phyloP scores from a whole-genome alignment of 2,888 invertebrate species.

The Petrolisthes cinctipes region DNA sequence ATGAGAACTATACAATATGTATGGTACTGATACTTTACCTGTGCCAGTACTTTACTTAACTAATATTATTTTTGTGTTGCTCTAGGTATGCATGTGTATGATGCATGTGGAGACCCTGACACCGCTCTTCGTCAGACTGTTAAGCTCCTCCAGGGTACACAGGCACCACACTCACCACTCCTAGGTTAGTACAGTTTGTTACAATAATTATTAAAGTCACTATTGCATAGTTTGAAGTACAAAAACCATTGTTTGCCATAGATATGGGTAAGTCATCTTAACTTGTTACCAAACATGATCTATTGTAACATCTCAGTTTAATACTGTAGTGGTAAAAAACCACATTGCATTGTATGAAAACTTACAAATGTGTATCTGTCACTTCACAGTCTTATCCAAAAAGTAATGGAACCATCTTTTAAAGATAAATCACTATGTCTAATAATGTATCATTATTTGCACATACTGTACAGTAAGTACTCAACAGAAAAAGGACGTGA shows the following conservation, averaged over 20 bases:
- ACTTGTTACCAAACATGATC: too few relatives aligned
- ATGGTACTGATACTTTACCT: background rate
- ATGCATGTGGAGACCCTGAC: constrained; percentile 53
- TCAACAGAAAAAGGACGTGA: too few relatives aligned
- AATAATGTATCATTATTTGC: too few relatives aligned
- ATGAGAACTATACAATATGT: background rate
- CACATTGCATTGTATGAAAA: too few relatives aligned
- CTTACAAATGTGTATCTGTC: too few relatives aligned
- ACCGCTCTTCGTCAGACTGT: constrained; percentile 48
- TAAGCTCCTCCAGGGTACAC: constrained; percentile 44
- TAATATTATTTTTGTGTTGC: background rate
- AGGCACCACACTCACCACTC: constrained; percentile 40
- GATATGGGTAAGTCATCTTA: too few relatives aligned
- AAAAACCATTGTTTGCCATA: background rate
- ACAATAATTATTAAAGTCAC: background rate
- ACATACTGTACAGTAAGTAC: too few relatives aligned
- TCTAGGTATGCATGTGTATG: constrained; percentile 56
- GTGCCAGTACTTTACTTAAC: background rate
- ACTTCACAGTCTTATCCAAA: too few relatives aligned
- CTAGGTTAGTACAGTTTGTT: constrained; percentile 33
- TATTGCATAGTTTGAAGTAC: background rate
- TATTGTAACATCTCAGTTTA: too few relatives aligned
- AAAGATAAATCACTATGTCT: too few relatives aligned
- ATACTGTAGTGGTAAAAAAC: too few relatives aligned
- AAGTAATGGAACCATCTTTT: too few relatives aligned